A percentile compares a stretch with the other conserved stretches of the same genome.
These are phyloP conservation scores for Epinotia demarniana DNA, from an alignment of 2,888 invertebrate species.

Conservation along the genomic window DNA sequence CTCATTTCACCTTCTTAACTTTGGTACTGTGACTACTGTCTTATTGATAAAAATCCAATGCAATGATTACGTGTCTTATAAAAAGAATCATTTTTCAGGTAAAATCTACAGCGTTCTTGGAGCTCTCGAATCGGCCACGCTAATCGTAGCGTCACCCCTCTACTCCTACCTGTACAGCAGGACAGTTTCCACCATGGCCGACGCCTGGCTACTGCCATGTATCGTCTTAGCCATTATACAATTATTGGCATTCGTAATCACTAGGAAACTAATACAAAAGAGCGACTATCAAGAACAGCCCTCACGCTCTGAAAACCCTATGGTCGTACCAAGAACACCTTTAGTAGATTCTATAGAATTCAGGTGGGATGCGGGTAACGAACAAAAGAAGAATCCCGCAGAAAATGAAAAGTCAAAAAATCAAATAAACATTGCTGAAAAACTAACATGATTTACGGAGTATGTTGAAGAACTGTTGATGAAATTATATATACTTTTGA, in stretches of 20 bases:
- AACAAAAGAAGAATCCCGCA: constrained; percentile 36
- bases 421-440: constrained; percentile 1
- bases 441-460: constrained; percentile 5
- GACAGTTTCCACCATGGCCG: constrained; percentile 70
- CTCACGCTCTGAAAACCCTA: constrained; percentile 39
- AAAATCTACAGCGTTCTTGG: constrained; percentile 81
- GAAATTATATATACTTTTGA: neutral
- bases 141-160: constrained; percentile 73
- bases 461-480: neutral
- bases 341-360: constrained; percentile 33
- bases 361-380: constrained; percentile 8
- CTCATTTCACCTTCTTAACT: no score
- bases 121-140: constrained; percentile 77
- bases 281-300: constrained; percentile 32
- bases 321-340: constrained; percentile 12
- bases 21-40: no score
- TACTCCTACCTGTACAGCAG: constrained; percentile 76
- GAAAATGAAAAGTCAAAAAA: constrained; percentile 26
- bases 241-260: constrained; percentile 66
- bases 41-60: constrained; percentile 2
- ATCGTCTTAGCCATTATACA: constrained; percentile 67
- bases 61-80: no score
- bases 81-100: constrained; percentile 62
- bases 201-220: constrained; percentile 77
- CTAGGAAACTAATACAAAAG: constrained; percentile 58